A percentile compares a stretch with the other conserved stretches of the same genome.
These are phyloP conservation scores for Microcebus murinus DNA, from an alignment of 2,113 vertebrate species.

Conservation along the genomic window DNA sequence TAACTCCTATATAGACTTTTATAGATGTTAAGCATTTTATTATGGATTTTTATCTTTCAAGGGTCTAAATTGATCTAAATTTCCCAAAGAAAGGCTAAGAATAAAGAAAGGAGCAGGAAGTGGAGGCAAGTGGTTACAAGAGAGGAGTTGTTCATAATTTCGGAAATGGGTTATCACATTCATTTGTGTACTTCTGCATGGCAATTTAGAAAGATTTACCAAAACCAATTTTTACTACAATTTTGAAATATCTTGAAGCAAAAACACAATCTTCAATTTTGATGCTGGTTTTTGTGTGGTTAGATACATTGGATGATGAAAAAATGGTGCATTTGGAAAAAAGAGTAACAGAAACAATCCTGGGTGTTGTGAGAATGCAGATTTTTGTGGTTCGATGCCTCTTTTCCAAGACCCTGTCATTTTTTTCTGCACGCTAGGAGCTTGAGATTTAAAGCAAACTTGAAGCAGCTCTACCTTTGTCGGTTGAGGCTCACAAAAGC, in stretches of 20 bases:
- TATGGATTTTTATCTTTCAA: background rate
- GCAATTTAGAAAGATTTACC: background rate
- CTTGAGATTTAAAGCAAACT: background rate
- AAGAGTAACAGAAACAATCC: background rate
- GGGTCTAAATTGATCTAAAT: background rate
- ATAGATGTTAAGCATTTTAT: background rate
- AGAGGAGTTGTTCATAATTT: background rate
- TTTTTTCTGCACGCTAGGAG: background rate
- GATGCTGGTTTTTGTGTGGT: background rate
- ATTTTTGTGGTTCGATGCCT: rapidly evolving
- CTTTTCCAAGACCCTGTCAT: background rate
- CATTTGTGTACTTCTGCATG: background rate
- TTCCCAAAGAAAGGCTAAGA: background rate
- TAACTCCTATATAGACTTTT: background rate
- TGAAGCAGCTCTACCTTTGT: background rate
- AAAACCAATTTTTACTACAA: background rate
- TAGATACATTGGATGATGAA: background rate
- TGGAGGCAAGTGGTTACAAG: background rate
- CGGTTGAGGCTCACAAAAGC: background rate
- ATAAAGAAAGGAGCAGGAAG: background rate
- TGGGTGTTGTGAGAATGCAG: background rate
- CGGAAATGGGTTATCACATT: background rate
- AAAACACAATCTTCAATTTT: background rate
- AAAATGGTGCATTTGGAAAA: background rate
- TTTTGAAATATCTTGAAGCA: background rate